phyloP scores from a whole-genome alignment of 1,140 invertebrate genomes.

The Octopus sinensis region DNA sequence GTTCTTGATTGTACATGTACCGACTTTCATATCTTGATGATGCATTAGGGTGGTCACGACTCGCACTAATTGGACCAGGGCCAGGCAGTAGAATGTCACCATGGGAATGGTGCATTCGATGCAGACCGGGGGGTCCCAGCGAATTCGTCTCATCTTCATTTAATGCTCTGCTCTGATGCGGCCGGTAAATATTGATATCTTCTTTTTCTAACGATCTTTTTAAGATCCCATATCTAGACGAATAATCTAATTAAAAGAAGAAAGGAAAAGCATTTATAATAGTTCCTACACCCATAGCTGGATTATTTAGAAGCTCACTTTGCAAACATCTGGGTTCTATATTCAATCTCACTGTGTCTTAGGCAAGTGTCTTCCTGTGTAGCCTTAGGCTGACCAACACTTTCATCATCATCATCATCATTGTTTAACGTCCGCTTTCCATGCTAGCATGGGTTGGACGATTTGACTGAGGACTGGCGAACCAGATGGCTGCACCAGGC shows the following conservation, averaged over 20 bases:
- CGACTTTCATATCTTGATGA: slow-evolving; percentile 41
- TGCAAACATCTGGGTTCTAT: too few relatives aligned
- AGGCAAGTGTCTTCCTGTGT: too few relatives aligned
- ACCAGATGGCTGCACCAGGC: too few relatives aligned
- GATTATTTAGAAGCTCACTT: too few relatives aligned
- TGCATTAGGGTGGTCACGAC: background rate
- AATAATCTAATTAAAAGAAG: background rate
- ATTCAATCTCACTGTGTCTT: too few relatives aligned
- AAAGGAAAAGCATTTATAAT: too few relatives aligned
- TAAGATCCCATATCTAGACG: slow-evolving; percentile 38
- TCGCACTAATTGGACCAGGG: background rate
- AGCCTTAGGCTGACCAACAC: too few relatives aligned
- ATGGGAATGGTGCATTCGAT: slow-evolving; percentile 2
- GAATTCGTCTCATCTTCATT: background rate
- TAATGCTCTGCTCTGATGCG: slow-evolving; percentile 13
- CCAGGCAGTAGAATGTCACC: background rate
- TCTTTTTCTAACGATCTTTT: slow-evolving; percentile 38
- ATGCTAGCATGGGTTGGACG: too few relatives aligned
- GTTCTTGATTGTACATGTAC: slow-evolving; percentile 54
- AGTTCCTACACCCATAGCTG: too few relatives aligned
- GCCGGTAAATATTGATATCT: slow-evolving; percentile 44
- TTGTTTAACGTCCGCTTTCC: too few relatives aligned
- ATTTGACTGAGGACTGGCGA: too few relatives aligned
- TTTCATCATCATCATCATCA: too few relatives aligned
- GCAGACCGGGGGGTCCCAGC: background rate